Evolutionary conservation across 2,113 vertebrate species (phyloP).

Genomic region (Protobothrops flavoviridis): DNA sequence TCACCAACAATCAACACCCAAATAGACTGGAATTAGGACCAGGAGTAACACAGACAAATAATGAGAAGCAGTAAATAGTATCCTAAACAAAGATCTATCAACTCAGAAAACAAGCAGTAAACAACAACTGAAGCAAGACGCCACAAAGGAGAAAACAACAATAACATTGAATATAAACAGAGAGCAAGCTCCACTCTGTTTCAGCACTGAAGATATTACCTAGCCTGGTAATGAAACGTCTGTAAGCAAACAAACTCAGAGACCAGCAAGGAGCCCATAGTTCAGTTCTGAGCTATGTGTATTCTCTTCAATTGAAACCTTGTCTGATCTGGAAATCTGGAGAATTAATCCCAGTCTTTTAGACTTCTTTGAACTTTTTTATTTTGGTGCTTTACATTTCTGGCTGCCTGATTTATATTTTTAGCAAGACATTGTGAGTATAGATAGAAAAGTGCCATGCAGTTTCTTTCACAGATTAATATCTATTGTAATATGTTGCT

Average conservation of each 20-base stretch:
- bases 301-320: not conserved
- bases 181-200: not conserved
- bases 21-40: not conserved
- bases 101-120: not conserved
- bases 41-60: not conserved
- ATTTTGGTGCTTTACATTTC: not conserved
- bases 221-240: not conserved
- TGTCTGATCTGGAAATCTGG: not conserved
- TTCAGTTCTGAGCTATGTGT: no score
- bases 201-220: not conserved
- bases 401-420: not conserved
- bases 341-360: not conserved
- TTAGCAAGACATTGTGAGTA: not conserved
- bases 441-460: not conserved
- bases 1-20: not conserved
- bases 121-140: not conserved
- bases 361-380: not conserved
- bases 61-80: not conserved
- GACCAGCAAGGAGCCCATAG: not conserved
- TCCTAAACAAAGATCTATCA: not conserved
- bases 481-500: not conserved
- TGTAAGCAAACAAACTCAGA: not conserved
- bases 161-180: not conserved
- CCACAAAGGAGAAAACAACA: not conserved
- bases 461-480: not conserved